Conservation (phyloP, 2,888 invertebrate species). For the Sinhomidia bicolor region DNA sequence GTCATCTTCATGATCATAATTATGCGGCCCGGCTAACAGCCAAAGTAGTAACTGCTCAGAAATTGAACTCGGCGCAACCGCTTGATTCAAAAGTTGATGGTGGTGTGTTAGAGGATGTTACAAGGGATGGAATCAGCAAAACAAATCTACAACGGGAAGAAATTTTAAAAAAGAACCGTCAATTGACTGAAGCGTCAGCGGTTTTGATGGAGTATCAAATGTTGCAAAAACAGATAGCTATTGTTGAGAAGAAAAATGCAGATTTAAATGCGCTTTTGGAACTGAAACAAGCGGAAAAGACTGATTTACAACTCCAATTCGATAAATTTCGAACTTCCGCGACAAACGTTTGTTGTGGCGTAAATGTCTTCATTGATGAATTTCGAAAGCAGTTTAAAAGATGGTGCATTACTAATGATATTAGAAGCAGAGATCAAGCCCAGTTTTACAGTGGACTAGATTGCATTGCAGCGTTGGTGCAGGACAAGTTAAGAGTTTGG, state of each 20-base stretch:
- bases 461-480: neutral
- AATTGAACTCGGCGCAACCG: too few species aligned
- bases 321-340: neutral
- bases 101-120: too few species aligned
- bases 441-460: neutral
- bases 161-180: too few species aligned
- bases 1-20: too few species aligned
- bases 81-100: too few species aligned
- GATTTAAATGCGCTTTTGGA: neutral
- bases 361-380: neutral
- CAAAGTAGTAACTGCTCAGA: too few species aligned
- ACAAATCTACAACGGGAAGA: too few species aligned
- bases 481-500: neutral
- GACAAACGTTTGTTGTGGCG: neutral
- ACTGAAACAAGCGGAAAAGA: neutral
- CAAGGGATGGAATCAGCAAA: too few species aligned
- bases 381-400: neutral
- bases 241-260: neutral
- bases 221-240: neutral
- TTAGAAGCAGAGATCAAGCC: neutral
- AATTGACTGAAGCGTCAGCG: neutral
- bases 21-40: too few species aligned
- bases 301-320: neutral
- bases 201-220: neutral
- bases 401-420: neutral